Base-by-base conservation (phyloP, 2,888 invertebrate genomes). In the Masnerella sp. region DNA sequence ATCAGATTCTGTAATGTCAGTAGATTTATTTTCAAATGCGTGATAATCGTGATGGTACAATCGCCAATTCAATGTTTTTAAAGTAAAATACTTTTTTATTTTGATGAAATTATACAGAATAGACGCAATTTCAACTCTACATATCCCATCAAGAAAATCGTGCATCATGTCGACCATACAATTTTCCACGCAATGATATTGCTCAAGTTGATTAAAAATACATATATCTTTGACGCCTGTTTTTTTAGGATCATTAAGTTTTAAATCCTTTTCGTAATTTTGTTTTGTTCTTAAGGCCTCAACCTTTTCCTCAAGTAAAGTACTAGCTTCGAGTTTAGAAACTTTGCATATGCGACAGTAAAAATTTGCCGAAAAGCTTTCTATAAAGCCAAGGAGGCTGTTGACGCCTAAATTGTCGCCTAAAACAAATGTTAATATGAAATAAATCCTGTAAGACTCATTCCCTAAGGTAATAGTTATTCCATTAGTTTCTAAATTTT, bases 331-430 rank as follows among this genome's bases (percentile, higher is more conserved):
- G 1, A 18, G 0, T 42, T 49, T 64, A 5, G 4, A 1, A 5
- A 22, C 5, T 32, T 42, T 43, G 11, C 62, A 64, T 2, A 64
- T 42, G 0, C 62, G 32, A 36, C 51, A 65, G 12, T 47, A 64
- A 34, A 15, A 22, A 8, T 71, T 11, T 0, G 67, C 59, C 4
- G 18, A 15, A 17, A 75, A 75, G 34, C 64, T 68, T 38, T 59
- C 69, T 5, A 42, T 25, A 20, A 61, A 75, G 3, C 65, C 72
- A 0, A 69, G 34, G 2, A 68, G 14, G 7, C 30, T 11, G 30
- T 71, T 75, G 3, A 42, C 25, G 7, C 69, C 65, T 9, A 72
- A 45, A 51, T 72, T 69, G 45, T 72, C 71, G 2, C 36, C 36
- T 8, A 36, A 14, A 36, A 36, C 5, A 12, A 36, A 36, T n/a